phyloP scores from a whole-genome alignment of 37 sponge, comb jelly and placozoan genomes.

The Aphrocallistes beatrix region DNA sequence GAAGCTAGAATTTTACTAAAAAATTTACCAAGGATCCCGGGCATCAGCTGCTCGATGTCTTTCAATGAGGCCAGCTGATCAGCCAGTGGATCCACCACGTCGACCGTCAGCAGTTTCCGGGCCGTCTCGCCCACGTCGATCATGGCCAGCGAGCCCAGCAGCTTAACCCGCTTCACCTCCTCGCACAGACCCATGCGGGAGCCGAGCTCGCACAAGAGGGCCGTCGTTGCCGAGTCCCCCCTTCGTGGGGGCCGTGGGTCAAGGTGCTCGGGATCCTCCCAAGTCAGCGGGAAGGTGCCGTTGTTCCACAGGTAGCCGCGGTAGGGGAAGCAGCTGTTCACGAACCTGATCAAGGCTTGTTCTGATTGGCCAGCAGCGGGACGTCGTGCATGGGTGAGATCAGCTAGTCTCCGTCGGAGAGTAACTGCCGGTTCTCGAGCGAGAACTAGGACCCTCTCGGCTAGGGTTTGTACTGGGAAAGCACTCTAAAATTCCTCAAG shows the following conservation, averaged over 20 bases:
- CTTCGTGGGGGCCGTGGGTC: conserved; percentile 55
- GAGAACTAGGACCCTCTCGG: conserved; percentile 34
- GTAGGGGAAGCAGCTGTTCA: conserved; percentile 90
- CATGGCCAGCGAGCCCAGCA: conserved; percentile 77
- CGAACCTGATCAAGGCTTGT: conserved; percentile 42
- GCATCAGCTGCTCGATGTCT: conserved; percentile 72
- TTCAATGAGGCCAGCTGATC: conserved; percentile 40
- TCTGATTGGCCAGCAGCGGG: conserved; percentile 60
- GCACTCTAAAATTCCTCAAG: not conserved
- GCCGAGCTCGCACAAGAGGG: conserved; percentile 82
- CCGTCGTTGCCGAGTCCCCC: conserved; percentile 92
- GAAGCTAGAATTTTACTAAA: too few species aligned
- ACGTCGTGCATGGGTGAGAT: conserved; percentile 94
- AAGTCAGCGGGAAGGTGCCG: conserved; percentile 94
- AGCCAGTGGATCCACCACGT: conserved; percentile 80
- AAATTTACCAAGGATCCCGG: conserved; percentile 66
- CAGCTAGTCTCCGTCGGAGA: conserved; percentile 35
- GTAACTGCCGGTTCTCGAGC: conserved; percentile 24
- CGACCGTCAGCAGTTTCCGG: conserved; percentile 90
- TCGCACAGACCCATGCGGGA: conserved; percentile 23
- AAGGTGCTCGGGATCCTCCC: conserved; percentile 89
- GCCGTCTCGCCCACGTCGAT: conserved; percentile 98
- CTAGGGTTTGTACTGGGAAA: conserved; percentile 17
- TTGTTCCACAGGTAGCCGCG: conserved; percentile 98
- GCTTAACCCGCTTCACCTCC: conserved; percentile 77